Evolutionary conservation across 1,140 invertebrate species (phyloP).

Genomic region (Apis mellifera): Amel_HAv3.1 CM009945.2:3500501-3501000

Average conservation of each 20-base stretch:
- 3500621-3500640: slow-evolving; percentile 46
- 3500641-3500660: not conserved
- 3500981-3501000: no score
- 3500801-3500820: no score
- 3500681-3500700: slow-evolving; percentile 5
- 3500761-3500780: not conserved
- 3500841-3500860: no score
- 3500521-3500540: not conserved
- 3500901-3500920: no score
- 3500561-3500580: slow-evolving; percentile 10
- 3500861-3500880: no score
- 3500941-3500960: no score
- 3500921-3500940: no score
- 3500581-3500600: slow-evolving; percentile 6
- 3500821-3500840: no score
- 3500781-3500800: no score
- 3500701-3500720: slow-evolving; percentile 5
- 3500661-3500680: not conserved
- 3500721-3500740: not conserved
- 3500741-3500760: not conserved
- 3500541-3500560: not conserved
- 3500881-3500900: no score
- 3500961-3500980: no score
- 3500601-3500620: slow-evolving; percentile 52
- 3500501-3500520: not conserved